Base-by-base conservation (phyloP, 2,888 invertebrate genomes). In the Celastrina argiolus region DNA sequence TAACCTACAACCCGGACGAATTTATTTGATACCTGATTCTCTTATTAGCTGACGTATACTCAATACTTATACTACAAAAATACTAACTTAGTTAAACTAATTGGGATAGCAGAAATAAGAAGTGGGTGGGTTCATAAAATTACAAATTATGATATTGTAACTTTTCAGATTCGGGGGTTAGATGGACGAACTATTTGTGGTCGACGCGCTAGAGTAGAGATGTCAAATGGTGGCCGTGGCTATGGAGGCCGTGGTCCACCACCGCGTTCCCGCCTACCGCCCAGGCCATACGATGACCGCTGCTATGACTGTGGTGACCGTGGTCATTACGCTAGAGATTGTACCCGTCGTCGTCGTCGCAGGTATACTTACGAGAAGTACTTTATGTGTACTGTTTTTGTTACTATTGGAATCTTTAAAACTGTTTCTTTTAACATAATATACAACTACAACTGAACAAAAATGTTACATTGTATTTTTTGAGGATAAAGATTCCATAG, bases 291-390 rank as follows among this genome's bases (percentile, higher is more conserved):
- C 10, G 97, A 97, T 78, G 98, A 98, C 88, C 94, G 97, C 70
- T 98, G 98, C 85, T 98, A 98, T 81, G 97, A 98, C 81, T 98
- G 98, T 86, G 98, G 98, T 42, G 97, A 97, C 77, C 93, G 97
- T 71, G 98, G 98, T 8, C 98, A 98, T 83, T 98, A 97, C 84
- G 98, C 98, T 65, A 93, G 98, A 73, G 97, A 98, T 83, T 98
- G 98, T 85, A 93, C 94, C 68, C 92, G 95, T 71, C 94, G 95
- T 77, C 92, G 94, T 73, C 93, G 94, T 84, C 87, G 92, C 83
- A 91, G 91, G 91, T 91, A 77, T 80, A 28, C 42, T 42, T 42
- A 41, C 70, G 66, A 56, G 67, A 64, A 65, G 51, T 68, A 68
- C 63, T 66, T 34, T 36, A 59, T 71, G 69, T 75, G 70, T 72